Evolutionary conservation across 2,797 vertebrate genomes (phyloP).

Genomic region (Leuciscus waleckii): DNA sequence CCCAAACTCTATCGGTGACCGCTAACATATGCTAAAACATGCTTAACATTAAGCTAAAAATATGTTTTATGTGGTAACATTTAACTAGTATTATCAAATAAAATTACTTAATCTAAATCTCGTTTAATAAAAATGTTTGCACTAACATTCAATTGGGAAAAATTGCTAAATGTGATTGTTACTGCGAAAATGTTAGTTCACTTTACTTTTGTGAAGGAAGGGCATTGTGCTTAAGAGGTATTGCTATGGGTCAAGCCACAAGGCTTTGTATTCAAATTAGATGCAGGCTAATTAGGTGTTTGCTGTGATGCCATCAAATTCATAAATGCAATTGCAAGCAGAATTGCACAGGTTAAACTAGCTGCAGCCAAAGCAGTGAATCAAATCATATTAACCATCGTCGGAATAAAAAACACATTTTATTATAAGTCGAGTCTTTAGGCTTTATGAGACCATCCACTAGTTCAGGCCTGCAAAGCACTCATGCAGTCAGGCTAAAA

Average conservation of each 20-base stretch:
- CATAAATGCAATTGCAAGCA: neutral
- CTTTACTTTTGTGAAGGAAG: neutral
- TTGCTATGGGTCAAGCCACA: neutral
- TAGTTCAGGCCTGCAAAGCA: constrained; percentile 4
- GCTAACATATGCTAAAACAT: neutral
- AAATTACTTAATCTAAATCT: neutral
- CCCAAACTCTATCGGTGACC: neutral
- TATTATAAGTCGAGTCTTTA: neutral
- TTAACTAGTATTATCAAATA: neutral
- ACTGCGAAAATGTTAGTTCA: neutral
- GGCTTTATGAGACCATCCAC: neutral
- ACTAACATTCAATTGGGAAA: neutral
- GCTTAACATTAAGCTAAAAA: neutral
- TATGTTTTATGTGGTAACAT: neutral
- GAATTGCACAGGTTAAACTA: constrained; percentile 20
- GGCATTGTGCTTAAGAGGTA: neutral
- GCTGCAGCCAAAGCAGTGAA: neutral
- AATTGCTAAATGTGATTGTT: too few relatives aligned
- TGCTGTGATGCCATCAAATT: neutral
- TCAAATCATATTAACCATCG: neutral
- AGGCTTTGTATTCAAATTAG: constrained; percentile 10
- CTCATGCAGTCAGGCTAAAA: neutral
- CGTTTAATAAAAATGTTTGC: neutral
- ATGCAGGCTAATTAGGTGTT: neutral
- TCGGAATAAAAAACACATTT: neutral